A percentile compares a stretch with the other conserved stretches of the same genome.
These are phyloP conservation scores for Cynocephalus volans DNA, from an alignment of 2,113 vertebrate genomes.

Conservation along the genomic window DNA sequence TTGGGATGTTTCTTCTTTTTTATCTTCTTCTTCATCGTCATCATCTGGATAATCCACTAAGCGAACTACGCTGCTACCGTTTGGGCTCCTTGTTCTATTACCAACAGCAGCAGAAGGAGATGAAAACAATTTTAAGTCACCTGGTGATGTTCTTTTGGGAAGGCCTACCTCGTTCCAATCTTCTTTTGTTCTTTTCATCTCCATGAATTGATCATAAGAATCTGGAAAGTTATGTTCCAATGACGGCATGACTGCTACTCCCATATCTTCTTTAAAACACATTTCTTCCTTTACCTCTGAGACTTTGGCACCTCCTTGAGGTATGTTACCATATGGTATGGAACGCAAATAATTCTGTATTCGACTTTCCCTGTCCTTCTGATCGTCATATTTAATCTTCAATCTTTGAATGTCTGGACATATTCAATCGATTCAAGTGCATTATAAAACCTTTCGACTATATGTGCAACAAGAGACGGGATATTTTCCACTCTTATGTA, in stretches of 20 bases:
- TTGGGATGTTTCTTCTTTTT: conserved; percentile 93
- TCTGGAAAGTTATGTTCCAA: conserved; percentile 93
- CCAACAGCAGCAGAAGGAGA: conserved; percentile 88
- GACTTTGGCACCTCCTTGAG: conserved; percentile 89
- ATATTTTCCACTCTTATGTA: conserved; percentile 97
- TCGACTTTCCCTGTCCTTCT: conserved; percentile 93
- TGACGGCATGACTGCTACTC: conserved; percentile 88
- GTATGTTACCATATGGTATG: conserved; percentile 86
- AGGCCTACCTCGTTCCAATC: conserved; percentile 89
- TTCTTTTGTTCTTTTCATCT: conserved; percentile 93
- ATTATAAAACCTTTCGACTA: conserved; percentile 97
- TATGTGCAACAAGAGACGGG: conserved; percentile 95
- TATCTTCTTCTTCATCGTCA: conserved; percentile 91
- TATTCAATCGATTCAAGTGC: conserved; percentile 97
- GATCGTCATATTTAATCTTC: conserved; percentile 96
- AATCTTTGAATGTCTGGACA: conserved; percentile 97
- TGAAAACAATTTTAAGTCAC: conserved; percentile 88
- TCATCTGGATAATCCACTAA: conserved; percentile 94
- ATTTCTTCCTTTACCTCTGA: conserved; percentile 93
- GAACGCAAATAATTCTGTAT: conserved; percentile 89
- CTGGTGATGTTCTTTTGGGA: conserved; percentile 86
- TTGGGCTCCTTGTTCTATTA: conserved; percentile 89
- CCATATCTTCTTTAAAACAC: conserved; percentile 92
- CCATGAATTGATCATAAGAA: conserved; percentile 93
- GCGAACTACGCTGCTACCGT: conserved; percentile 86